Evolutionary conservation across 1,140 invertebrate genomes (phyloP), one percentile per base, ranked within the genome.

Genomic region (Lycorma delicatula): DNA sequence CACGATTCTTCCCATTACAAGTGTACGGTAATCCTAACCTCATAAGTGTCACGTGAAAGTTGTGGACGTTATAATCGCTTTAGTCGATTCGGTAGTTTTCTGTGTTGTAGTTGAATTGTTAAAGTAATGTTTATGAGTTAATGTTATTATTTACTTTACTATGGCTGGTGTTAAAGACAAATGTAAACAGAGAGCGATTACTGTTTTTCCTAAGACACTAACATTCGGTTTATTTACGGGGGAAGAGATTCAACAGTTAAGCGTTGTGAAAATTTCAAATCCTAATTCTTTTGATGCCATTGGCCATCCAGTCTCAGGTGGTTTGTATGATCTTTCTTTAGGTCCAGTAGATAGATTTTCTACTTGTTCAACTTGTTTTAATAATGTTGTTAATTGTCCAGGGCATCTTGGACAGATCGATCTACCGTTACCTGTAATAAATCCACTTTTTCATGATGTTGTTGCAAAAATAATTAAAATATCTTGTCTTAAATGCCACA

Each of bases 331-430:
- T 73, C 79, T 82, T 47, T 72, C 75, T 12, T 72, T 97, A 66
- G 86, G 85, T 13, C 62, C 67, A 20, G 28, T 62, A n/a, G 56
- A 59, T 12, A 36, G 16, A 23, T 27, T 22, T 67, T 85, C 91
- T 56, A 74, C 80, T 6, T 98, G 96, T 75, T 72, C 72, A 11
- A 97, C 93, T 13, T 98, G 96, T 74, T 77, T 79, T 5, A 78
- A 84, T 57, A 78, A 74, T 59, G 66, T 77, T n/a, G 63, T 75
- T 11, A 74, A 82, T 56, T 99, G 96, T 73, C 81, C 85, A 1
- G 96, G 97, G 3, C 97, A 99, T 74, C 87, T 95, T 75, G 96
- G 96, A 0, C 91, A 97, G 67, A 96, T 99, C 59, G 84, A 87
- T 58, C 74, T 99, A n/a, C 89, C 92, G 2, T 71, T 97, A 3